Evolutionary conservation across 1,140 invertebrate species (phyloP), one percentile per base, ranked within the genome.

Genomic region (Drosophila hydei): DNA sequence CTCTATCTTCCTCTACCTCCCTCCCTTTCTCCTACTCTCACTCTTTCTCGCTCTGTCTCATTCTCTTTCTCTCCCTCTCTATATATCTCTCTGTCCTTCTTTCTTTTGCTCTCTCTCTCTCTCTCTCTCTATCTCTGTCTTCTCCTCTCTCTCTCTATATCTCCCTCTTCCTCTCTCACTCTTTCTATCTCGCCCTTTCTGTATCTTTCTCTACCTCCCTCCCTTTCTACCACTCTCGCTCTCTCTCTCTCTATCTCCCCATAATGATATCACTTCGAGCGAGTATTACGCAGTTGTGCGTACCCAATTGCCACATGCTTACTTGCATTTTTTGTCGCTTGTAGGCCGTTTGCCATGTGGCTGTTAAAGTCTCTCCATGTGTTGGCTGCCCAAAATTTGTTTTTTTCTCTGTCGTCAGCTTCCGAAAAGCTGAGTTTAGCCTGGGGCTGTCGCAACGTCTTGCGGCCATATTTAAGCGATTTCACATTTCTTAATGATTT

Each of bases 401-500:
- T 61, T 63, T 59, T 4, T 16, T 54, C 51, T 42, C 27, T 18
- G 19, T 11, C 23, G 21, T 27, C 3, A 14, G 33, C 38, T 40
- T 27, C 43, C 5, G 33, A 52, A 87, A 84, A 85, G 80, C 80
- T 77, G n/a, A 79, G 77, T 69, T 88, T 77, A 60, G 47, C 30
- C 6, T 30, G 27, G 48, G 51, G 14, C 21, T 36, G 42, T 45
- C 30, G 60, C 59, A 40, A 50, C 54, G 19, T 36, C 47, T 64
- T 40, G 63, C 59, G 36, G 59, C 54, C 81, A 87, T 58, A 87
- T 85, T 85, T 85, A 85, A 85, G 55, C 81, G 81, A 88, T 87
- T 87, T 78, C 75, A 87, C 81, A 87, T 83, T 70, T 75, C 81
- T 85, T 87, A 87, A 87, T 87, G 78, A 88, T 83, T 87, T 77